Base-by-base conservation (phyloP, 2,113 vertebrate species). In the Saguinus midas region DNA sequence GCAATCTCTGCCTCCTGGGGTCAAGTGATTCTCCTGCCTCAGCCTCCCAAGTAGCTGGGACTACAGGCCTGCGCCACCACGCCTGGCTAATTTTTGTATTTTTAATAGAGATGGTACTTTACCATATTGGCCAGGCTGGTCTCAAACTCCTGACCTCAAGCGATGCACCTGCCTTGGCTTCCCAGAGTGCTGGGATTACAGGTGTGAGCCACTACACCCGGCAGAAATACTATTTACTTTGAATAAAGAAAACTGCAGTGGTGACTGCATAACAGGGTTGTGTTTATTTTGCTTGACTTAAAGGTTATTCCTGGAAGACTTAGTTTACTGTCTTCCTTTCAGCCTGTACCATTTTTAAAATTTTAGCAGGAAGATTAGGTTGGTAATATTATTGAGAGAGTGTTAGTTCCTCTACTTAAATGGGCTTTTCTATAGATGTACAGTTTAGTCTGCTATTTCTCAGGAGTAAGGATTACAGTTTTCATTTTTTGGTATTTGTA, bases 401-500 rank as follows among this genome's bases (percentile, higher is more conserved):
- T 27, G 17, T 64, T 17, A 5, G 6, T 43, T 80, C 37, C 27
- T 35, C 20, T 37, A 14, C 20, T 43, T n/a, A 6, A 7, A 27
- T 35, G 25, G 50, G 55, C 70, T 93, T 90, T 86, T 92, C 85
- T 73, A 0, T 21, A 58, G 40, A 4, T 23, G 4, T 40, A 9
- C 40, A 70, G 17, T 55, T 76, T 32, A 37, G 64, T 87, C 23
- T 75, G 50, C 25, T 81, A 37, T 66, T 82, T 92, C 32, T 82
- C 9, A 18, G 66, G 43, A 90, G n/a, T 95, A 61, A 87, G 79
- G 87, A 48, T 95, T 68, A 88, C 14, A 64, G 40, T 91, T 86
- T 95, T 83, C 52, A n/a, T 66, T 64, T 80, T 85, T 91, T 91
- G 55, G 23, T 96, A 43, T 94, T 92, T 82, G 29, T 94, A 21